Evolutionary conservation across 1,140 invertebrate genomes (phyloP), one percentile per base, ranked within the genome.

Genomic region (Calycopis cecrops): DNA sequence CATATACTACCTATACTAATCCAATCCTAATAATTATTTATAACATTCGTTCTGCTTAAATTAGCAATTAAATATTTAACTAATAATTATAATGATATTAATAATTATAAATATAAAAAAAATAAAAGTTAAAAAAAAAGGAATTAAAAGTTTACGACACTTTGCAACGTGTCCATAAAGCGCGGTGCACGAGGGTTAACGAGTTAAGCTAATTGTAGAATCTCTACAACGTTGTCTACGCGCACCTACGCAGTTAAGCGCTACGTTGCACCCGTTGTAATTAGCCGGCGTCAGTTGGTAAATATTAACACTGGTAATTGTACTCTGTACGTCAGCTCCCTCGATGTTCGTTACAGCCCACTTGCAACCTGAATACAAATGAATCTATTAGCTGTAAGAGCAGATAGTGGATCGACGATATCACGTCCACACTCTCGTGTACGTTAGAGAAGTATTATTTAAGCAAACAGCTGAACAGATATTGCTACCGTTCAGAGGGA

Each of bases 261-360:
- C 62, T 69, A 60, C 64, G 48, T 49, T 62, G 61, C 66, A 67
- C 52, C 59, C 60, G 59, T 62, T 75, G 67, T 73, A 84, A 85
- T 84, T 84, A 85, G 73, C 48, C 64, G 71, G 76, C 74, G 74
- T 76, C 77, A 75, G 79, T 72, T 75, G 79, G 77, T 82, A 85
- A 84, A 85, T 85, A 85, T 85, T 83, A 83, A 78, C 80, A 78
- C 71, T 79, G 67, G 73, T 84, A 83, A 85, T 82, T 85, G 77
- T 82, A 79, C 75, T 55, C 69, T 72, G 71, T 75, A 75, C 74
- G 73, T 77, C 72, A 79, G 79, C 69, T 72, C 63, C 73, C 74
- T 67, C 69, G 70, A 79, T 81, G 76, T 84, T 84, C 79, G 79
- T 85, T 85, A 85, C 77, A 73, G 73, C 59, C 67, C 71, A 76